Base-by-base conservation (phyloP, 2,888 invertebrate genomes). In the Nephrotoma appendiculata region DNA sequence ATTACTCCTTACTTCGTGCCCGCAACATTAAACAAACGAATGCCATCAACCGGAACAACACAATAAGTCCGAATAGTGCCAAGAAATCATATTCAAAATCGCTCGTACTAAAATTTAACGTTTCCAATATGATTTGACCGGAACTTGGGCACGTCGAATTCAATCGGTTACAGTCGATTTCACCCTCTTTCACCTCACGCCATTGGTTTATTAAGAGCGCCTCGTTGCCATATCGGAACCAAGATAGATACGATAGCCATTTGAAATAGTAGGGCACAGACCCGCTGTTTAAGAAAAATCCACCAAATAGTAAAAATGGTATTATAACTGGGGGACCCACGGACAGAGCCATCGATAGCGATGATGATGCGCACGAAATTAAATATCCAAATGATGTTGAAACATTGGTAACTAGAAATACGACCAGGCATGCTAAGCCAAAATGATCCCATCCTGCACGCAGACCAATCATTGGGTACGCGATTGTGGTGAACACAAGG, bases 191-290 rank as follows among this genome's bases (percentile, higher is more conserved):
- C 11, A 98, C 94, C 84, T 95, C 95, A 0, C 94, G 91, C 98
- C 98, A 98, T 90, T 98, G 98, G 92, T 98, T 98, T 87, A 98
- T 94, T 86, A 96, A 92, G 19, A 98, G 92, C 0, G 97, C 97
- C 91, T 98, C 98, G 91, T 97, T 97, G 43, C 97, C 97, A 91
- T 97, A 98, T 87, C 96, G 95, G 92, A 98, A 98, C 98, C 98
- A 98, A 0, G 98, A 98, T 12, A 98, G 91, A 91, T 97, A 96
- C 0, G 96, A 96, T 88, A 97, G 92, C 97, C 97, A 98, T 88
- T 95, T 93, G 87, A 98, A 94, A 90, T 97, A 98, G 0, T 93
- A 91, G 0, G 98, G 98, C 41, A 97, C 95, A 0, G 97, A 97
- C 95, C 95, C 96, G 41, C 96, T 95, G 90, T 98, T 98, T 83